Percentiles rank a stretch among this genome's conserved stretches.
Evolutionary conservation across 2,113 vertebrate species (phyloP).

Genomic region (Struthidea cinerea): DNA sequence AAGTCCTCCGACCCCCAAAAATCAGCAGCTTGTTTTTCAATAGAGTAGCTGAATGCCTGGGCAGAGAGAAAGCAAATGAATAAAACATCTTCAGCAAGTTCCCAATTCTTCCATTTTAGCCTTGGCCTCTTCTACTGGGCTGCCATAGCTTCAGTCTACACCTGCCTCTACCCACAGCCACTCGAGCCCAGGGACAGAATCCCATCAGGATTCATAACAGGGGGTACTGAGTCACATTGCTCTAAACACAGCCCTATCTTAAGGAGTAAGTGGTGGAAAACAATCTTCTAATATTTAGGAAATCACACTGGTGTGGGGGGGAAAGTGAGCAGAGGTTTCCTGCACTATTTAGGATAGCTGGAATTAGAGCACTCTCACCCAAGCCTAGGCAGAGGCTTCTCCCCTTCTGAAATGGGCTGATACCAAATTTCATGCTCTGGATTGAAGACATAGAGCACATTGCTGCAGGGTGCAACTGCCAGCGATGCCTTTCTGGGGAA

Average conservation of each 20-base stretch:
- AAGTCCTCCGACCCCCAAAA: constrained; percentile 80
- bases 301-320: background rate
- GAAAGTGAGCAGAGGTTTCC: background rate
- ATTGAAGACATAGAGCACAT: constrained; percentile 84
- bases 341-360: background rate
- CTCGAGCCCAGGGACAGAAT: background rate
- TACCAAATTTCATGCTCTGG: constrained; percentile 90
- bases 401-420: constrained; percentile 87
- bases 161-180: background rate
- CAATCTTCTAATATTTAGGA: background rate
- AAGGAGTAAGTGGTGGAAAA: background rate
- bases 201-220: background rate
- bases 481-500: constrained; percentile 51
- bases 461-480: constrained; percentile 74
- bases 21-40: constrained; percentile 81
- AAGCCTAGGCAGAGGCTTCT: constrained; percentile 81
- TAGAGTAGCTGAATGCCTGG: constrained; percentile 80
- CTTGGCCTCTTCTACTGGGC: background rate
- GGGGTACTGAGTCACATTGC: background rate
- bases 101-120: background rate
- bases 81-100: background rate
- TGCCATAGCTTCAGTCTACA: background rate
- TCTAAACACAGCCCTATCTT: background rate
- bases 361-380: constrained; percentile 72
- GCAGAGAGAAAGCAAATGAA: background rate